Percentiles rank a stretch among this genome's conserved stretches.
Evolutionary conservation across 1,140 invertebrate genomes (phyloP).

Genomic region (Micrasema minimum): DNA sequence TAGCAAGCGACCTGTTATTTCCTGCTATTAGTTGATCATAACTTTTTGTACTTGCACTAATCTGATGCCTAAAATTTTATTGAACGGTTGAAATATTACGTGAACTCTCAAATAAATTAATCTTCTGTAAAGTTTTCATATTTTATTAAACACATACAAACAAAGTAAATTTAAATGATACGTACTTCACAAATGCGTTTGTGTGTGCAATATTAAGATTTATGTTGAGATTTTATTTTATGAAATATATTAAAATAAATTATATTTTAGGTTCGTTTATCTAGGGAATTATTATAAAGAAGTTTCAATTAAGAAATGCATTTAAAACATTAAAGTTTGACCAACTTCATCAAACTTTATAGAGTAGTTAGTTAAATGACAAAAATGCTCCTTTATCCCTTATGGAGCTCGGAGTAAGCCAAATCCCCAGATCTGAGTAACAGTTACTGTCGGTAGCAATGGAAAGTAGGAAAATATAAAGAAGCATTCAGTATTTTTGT

Average conservation of each 20-base stretch:
- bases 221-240: constrained; percentile 53
- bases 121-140: constrained; percentile 44
- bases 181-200: constrained; percentile 48
- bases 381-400: constrained; percentile 40
- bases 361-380: constrained; percentile 42
- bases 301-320: constrained; percentile 37
- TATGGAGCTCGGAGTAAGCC: background rate
- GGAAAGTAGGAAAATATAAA: background rate
- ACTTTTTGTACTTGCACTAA: constrained; percentile 28
- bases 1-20: constrained; percentile 17
- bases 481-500: constrained; percentile 44
- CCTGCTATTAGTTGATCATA: constrained; percentile 39
- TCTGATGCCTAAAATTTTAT: constrained; percentile 19
- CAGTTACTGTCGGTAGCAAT: constrained; percentile 26
- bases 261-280: constrained; percentile 31
- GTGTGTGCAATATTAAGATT: constrained; percentile 51
- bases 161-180: constrained; percentile 43
- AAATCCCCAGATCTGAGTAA: constrained; percentile 47
- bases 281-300: constrained; percentile 26
- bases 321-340: constrained; percentile 29
- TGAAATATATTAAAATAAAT: constrained; percentile 45
- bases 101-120: constrained; percentile 2
- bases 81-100: constrained; percentile 8
- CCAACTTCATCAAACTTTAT: constrained; percentile 44
- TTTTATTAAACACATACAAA: constrained; percentile 47